Percentiles rank a stretch among this genome's conserved stretches.
phyloP scores from a whole-genome alignment of 35 echinoderm and acorn worm genomes.

The Ptychodera flava region DNA sequence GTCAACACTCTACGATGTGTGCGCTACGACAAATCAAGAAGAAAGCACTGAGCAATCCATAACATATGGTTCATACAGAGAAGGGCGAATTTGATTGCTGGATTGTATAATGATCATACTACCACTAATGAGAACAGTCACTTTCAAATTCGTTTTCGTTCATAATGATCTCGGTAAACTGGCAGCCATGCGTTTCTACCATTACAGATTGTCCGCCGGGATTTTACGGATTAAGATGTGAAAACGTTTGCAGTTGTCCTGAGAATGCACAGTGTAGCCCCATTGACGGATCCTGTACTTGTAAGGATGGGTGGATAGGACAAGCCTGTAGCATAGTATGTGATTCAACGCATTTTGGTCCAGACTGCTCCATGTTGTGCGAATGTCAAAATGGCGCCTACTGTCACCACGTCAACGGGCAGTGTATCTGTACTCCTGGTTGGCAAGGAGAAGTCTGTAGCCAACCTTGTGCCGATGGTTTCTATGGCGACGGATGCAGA shows the following conservation, averaged over 20 bases:
- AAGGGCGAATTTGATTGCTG: conserved; percentile 5
- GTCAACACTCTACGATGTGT: no score
- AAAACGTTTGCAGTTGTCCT: conserved; percentile 39
- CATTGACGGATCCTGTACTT: neutral
- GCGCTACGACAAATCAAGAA: no score
- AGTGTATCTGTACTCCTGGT: conserved; percentile 51
- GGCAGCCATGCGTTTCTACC: neutral
- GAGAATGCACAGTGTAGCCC: conserved; percentile 53
- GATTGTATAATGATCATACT: conserved; percentile 47
- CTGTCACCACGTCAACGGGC: neutral
- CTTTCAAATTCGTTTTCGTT: neutral
- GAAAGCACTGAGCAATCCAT: no score
- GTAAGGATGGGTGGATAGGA: neutral
- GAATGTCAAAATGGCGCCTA: neutral
- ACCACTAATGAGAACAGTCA: conserved; percentile 3
- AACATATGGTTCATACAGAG: neutral
- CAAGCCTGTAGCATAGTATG: neutral
- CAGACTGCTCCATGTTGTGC: neutral
- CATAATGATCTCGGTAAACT: neutral
- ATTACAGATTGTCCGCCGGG: neutral
- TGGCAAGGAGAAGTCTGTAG: conserved; percentile 42
- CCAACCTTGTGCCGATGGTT: conserved; percentile 45
- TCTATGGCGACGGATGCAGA: conserved; percentile 29
- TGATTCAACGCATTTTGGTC: neutral
- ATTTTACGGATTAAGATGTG: conserved; percentile 30